These are phyloP conservation scores for Aphelinus certus DNA, from an alignment of 1,140 invertebrate species.

Conservation along the genomic window DNA sequence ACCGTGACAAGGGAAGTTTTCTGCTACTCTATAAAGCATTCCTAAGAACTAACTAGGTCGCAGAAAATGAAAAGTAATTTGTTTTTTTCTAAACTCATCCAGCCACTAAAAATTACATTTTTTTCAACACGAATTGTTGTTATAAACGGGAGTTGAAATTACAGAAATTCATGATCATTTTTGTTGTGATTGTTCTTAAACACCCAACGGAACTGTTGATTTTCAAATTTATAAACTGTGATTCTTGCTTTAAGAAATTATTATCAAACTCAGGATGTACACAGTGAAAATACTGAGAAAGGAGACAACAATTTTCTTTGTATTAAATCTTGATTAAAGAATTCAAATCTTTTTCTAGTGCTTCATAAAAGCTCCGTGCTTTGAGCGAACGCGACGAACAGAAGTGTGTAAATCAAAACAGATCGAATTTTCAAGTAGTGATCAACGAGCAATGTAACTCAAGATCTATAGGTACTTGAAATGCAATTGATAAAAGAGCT, in stretches of 20 bases:
- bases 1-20: conserved; percentile 56
- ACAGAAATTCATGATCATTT: too few species aligned
- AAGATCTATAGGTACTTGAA: conserved; percentile 23
- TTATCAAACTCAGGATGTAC: too few species aligned
- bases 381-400: conserved; percentile 31
- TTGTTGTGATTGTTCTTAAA: too few species aligned
- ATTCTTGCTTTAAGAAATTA: too few species aligned
- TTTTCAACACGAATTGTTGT: conserved; percentile 27
- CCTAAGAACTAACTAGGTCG: conserved; percentile 56
- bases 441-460: conserved; percentile 26
- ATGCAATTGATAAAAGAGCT: background rate
- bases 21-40: conserved; percentile 57
- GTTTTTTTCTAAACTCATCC: conserved; percentile 46
- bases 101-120: conserved; percentile 43
- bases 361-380: conserved; percentile 35
- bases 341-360: conserved; percentile 40
- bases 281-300: background rate
- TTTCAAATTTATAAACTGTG: too few species aligned
- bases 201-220: too few species aligned
- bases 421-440: conserved; percentile 30
- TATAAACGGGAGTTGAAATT: too few species aligned
- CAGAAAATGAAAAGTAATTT: conserved; percentile 27
- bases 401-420: conserved; percentile 27
- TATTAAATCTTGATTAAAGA: conserved; percentile 25
- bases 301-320: background rate